Percentiles rank a stretch among this genome's conserved stretches.
Conservation (phyloP, 1,140 invertebrate genomes). For the Lasioglossum baleicum region DNA sequence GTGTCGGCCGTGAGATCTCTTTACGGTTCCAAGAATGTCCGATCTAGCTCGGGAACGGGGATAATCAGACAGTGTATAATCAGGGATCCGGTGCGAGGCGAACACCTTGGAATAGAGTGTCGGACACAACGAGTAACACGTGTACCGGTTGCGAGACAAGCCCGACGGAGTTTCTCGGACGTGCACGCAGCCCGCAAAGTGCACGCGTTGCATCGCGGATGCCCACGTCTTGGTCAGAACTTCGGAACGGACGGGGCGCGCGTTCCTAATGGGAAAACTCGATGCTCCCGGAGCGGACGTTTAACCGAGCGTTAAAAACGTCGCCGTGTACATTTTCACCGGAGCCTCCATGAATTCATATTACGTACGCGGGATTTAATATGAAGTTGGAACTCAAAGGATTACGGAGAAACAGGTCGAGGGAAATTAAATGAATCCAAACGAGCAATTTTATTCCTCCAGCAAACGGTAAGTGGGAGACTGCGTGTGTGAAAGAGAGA, state of each 20-base stretch:
- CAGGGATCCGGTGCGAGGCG: neutral
- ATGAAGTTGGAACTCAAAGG: no score
- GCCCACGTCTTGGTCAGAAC: constrained; percentile 42
- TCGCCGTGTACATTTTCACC: no score
- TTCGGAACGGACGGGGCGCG: neutral
- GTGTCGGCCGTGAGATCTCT: neutral
- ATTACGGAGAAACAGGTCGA: no score
- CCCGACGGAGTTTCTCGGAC: constrained; percentile 35
- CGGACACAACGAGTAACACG: constrained; percentile 56
- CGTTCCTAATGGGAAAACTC: constrained; percentile 10
- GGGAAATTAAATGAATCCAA: neutral
- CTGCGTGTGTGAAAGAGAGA: no score
- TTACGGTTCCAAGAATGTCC: neutral
- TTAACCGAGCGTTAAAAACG: no score
- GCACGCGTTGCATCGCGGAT: constrained; percentile 15
- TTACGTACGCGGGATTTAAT: no score
- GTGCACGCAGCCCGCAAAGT: constrained; percentile 48
- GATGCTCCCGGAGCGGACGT: neutral
- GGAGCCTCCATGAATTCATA: no score
- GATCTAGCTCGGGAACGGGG: neutral
- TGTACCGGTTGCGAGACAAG: constrained; percentile 40
- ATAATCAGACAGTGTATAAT: neutral
- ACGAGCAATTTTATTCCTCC: neutral
- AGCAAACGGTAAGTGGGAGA: neutral
- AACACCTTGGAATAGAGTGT: constrained; percentile 26